Evolutionary conservation across 2,797 vertebrate genomes (phyloP).

Genomic region (Heterohyrax brucei): DNA sequence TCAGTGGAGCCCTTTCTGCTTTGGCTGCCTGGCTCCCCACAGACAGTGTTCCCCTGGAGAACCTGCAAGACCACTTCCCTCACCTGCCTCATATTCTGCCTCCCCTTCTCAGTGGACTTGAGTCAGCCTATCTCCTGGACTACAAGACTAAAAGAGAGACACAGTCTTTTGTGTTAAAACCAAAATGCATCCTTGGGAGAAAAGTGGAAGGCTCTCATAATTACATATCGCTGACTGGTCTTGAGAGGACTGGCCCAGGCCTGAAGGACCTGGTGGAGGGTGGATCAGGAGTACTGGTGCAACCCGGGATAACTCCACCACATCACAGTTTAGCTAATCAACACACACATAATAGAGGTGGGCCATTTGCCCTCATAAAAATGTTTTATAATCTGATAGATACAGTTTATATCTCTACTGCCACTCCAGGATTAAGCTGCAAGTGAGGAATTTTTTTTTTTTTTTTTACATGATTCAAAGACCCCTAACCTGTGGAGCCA

Average conservation of each 20-base stretch:
- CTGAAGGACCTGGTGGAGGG: background rate
- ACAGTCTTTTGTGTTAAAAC: background rate
- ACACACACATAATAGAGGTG: background rate
- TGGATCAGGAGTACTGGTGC: background rate
- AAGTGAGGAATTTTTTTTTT: background rate
- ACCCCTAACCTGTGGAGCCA: background rate
- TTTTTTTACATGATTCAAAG: background rate
- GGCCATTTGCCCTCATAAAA: background rate
- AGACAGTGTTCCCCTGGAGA: background rate
- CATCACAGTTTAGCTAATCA: background rate
- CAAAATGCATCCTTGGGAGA: background rate
- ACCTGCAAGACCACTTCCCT: background rate
- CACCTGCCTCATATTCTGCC: background rate
- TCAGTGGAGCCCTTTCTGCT: background rate
- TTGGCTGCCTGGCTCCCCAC: background rate
- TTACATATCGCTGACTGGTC: background rate
- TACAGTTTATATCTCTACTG: background rate
- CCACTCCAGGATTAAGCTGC: background rate
- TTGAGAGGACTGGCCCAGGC: background rate
- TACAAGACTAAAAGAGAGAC: background rate
- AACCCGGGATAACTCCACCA: background rate
- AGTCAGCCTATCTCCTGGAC: background rate
- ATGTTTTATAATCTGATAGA: constrained; percentile 37
- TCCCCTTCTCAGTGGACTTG: background rate
- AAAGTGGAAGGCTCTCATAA: background rate